Evolutionary conservation across 1,140 invertebrate genomes (phyloP), one percentile per base, ranked within the genome.

Genomic region (Batillaria attramentaria): DNA sequence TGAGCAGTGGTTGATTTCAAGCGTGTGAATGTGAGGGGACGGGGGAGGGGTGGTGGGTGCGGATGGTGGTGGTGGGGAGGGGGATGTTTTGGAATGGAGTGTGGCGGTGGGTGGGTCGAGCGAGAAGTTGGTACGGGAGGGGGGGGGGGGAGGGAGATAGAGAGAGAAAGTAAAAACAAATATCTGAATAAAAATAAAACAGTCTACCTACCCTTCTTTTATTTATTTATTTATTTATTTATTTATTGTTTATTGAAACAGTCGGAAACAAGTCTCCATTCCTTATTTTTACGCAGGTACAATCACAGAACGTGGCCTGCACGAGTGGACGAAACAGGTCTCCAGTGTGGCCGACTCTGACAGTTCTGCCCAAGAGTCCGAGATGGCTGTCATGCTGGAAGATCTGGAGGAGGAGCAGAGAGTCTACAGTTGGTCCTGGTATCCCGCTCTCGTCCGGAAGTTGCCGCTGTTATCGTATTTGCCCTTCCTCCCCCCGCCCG

Each of bases 401-500:
- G 8, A 66, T 6, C 33, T 37, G 4, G 8, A 62, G 28, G 24
- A 18, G 33, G 62, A 66, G 24, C 62, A 35, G 33, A 24, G 39
- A 35, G 16, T 37, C 33, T 66, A 66, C 39, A 37, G 62, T 31
- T 66, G 62, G 62, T 16, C 16, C 4, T 37, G 62, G 62, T 66
- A 35, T n/a, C 31, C 33, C 16, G 3, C 1, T 20, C 62, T 66
- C 33, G 33, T 10, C 10, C 33, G 28, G 13, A 66, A 37, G 62
- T 66, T 31, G 33, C 24, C 13, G 62, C 62, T 66, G 28, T 37
- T 66, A 13, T 37, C 33, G 13, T 37, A 20, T 37, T 8, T 66
- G 28, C 62, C 62, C 31, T 66, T 66, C 62, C 62, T 66, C 62
- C 62, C 62, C 16, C 62, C 62, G 62, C 24, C 35, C 24, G 57